These are phyloP conservation scores for Australoheros scitulus DNA, from an alignment of 2,113 vertebrate species.

Conservation along the genomic window DNA sequence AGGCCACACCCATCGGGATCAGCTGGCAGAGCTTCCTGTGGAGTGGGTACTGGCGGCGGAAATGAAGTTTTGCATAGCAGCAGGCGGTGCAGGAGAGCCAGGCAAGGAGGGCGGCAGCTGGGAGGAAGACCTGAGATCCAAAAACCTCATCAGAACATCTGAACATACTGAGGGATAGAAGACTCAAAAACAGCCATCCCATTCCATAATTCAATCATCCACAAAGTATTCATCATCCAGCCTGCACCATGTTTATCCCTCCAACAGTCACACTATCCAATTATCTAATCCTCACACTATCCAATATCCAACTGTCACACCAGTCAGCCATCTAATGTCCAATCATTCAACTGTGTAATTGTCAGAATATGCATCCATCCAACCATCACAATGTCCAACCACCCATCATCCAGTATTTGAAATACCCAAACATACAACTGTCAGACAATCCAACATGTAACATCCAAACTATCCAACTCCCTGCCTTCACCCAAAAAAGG, in stretches of 20 bases:
- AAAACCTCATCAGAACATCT: not conserved
- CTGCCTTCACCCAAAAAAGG: not conserved
- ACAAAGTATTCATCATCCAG: not conserved
- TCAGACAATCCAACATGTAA: not conserved
- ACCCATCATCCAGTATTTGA: not conserved
- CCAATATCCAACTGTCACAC: not conserved
- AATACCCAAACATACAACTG: not conserved
- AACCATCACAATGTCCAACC: not conserved
- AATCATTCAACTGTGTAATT: not conserved
- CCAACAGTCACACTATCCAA: not conserved
- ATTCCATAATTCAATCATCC: not conserved
- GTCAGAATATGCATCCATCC: not conserved
- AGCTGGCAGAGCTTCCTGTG: constrained; percentile 86
- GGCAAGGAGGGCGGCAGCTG: constrained; percentile 40
- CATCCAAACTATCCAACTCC: not conserved
- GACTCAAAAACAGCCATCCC: not conserved
- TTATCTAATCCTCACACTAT: not conserved
- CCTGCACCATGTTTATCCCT: not conserved
- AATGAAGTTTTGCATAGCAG: constrained; percentile 85
- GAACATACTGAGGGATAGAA: rapidly evolving
- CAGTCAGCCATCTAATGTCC: not conserved
- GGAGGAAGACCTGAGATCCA: constrained; percentile 54
- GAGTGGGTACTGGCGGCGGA: constrained; percentile 81
- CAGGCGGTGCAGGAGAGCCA: constrained; percentile 70
- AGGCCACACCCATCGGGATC: constrained; percentile 82